Base-by-base conservation (phyloP, 1,140 invertebrate species). In the Bombus difficillimus region DNA sequence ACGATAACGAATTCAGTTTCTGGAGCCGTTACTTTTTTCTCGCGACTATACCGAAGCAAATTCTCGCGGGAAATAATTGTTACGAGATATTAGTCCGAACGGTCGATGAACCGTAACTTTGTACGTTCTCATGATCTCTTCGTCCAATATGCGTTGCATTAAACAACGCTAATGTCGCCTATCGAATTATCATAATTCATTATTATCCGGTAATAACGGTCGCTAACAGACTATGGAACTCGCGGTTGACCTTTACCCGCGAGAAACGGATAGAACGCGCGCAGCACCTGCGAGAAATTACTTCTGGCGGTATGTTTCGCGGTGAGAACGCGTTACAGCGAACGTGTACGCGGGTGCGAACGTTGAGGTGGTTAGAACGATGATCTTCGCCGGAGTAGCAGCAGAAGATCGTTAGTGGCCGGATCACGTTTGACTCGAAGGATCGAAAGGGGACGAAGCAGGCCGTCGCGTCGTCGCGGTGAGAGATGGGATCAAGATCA, bases 401-500 rank as follows among this genome's bases (percentile, higher is more conserved):
- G 57, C 37, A 2, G 22, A 18, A 9, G 41, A 62, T 85, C 41
- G 81, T 86, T 86, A 76, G 81, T n/a, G 80, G 28, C 62, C 73
- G 66, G 85, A 83, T 83, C 73, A 86, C 85, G 85, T 77, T 77
- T 39, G 78, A 74, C 32, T 47, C 39, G 57, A 79, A 25, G 77
- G 57, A 71, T 77, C 73, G 32, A 32, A 71, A 39, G 34, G 62
- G 64, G 62, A 79, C 62, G 88, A 84, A 81, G 73, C 83, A 72
- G 73, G 64, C 32, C 59, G 68, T 81, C 47, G 39, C 59, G 59
- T 80, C 47, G 57, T 62, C 81, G 84, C 92, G 88, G 89, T 91
- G 89, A 92, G 89, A 92, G 91, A 92, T 92, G 86, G 89, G 92
- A 94, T 94, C 93, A 94, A 92, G 94, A 94, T 95, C 93, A 95